phyloP scores from a whole-genome alignment of 2,888 invertebrate species.

The Exocentrus adspersus region DNA sequence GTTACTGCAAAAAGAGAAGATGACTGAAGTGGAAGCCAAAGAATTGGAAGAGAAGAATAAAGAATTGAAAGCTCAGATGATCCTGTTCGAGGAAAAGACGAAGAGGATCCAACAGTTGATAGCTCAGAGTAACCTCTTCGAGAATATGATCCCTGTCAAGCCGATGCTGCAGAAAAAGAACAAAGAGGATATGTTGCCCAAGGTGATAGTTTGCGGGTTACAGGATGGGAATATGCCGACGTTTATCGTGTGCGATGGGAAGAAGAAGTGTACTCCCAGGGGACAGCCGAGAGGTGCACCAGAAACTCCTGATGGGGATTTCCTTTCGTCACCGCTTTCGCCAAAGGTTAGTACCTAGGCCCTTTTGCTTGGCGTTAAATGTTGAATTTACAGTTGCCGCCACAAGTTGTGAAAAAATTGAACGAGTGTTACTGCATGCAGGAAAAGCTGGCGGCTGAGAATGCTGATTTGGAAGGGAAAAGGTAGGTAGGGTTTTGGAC shows the following conservation, averaged over 20 bases:
- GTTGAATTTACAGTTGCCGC: slow-evolving; percentile 45
- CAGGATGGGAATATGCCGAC: slow-evolving; percentile 67
- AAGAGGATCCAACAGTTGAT: slow-evolving; percentile 66
- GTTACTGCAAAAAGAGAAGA: slow-evolving; percentile 67
- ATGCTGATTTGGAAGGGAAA: slow-evolving; percentile 74
- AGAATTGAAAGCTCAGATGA: slow-evolving; percentile 69
- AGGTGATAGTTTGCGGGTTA: slow-evolving; percentile 67
- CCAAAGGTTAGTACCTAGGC: neutral
- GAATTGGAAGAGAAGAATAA: slow-evolving; percentile 69
- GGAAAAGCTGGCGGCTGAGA: slow-evolving; percentile 74
- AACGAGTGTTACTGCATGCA: slow-evolving; percentile 75
- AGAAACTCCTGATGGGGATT: neutral
- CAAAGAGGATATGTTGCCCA: slow-evolving; percentile 62
- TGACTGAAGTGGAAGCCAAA: slow-evolving; percentile 69
- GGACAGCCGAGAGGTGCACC: neutral
- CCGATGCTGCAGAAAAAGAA: slow-evolving; percentile 45
- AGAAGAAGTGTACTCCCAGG: slow-evolving; percentile 21
- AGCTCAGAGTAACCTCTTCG: slow-evolving; percentile 60
- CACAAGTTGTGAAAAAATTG: slow-evolving; percentile 67
- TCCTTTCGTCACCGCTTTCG: neutral
- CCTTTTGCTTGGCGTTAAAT: no score
- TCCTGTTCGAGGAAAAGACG: slow-evolving; percentile 71
- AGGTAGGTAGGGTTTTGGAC: slow-evolving; percentile 62
- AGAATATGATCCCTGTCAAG: slow-evolving; percentile 55
- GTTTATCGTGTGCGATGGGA: slow-evolving; percentile 66